Conservation (phyloP, 2,888 invertebrate species). For the Suillia variegata region DNA sequence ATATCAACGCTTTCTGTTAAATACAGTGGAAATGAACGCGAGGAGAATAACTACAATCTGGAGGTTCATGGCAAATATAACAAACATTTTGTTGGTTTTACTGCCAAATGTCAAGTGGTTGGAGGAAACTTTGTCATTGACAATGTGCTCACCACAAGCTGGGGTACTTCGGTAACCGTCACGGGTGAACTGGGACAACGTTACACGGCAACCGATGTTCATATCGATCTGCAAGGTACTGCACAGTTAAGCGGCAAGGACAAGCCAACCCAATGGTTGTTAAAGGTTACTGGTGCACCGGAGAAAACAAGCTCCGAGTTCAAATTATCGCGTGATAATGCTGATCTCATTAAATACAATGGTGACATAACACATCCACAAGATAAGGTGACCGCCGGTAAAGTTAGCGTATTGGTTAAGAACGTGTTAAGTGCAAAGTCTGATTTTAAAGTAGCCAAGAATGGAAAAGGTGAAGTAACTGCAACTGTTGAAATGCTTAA, state of each 20-base stretch:
- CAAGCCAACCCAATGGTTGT: slow-evolving; percentile 44
- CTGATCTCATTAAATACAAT: slow-evolving; percentile 43
- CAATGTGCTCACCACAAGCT: slow-evolving; percentile 49
- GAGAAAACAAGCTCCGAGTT: slow-evolving; percentile 59
- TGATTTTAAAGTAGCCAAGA: slow-evolving; percentile 67
- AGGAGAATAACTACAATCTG: slow-evolving; percentile 63
- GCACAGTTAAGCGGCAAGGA: slow-evolving; percentile 47
- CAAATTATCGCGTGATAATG: slow-evolving; percentile 51
- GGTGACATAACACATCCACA: slow-evolving; percentile 51
- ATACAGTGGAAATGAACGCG: slow-evolving; percentile 58
- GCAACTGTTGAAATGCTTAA: slow-evolving; percentile 55
- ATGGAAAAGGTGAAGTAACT: slow-evolving; percentile 69
- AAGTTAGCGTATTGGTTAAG: slow-evolving; percentile 67
- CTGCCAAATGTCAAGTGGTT: slow-evolving; percentile 50
- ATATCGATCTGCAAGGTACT: slow-evolving; percentile 50
- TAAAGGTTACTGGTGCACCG: slow-evolving; percentile 46
- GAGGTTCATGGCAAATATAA: slow-evolving; percentile 65
- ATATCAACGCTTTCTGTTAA: slow-evolving; percentile 64
- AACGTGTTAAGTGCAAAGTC: slow-evolving; percentile 69
- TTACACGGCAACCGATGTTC: slow-evolving; percentile 46
- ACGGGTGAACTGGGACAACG: slow-evolving; percentile 55
- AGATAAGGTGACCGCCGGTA: slow-evolving; percentile 56
- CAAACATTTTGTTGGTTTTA: slow-evolving; percentile 48
- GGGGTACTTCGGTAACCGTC: slow-evolving; percentile 48
- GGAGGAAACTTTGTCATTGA: slow-evolving; percentile 53